Percentiles rank a stretch among this genome's conserved stretches.
Conservation (phyloP, 1,140 invertebrate genomes). For the Lordiphosa clarofinis region DNA sequence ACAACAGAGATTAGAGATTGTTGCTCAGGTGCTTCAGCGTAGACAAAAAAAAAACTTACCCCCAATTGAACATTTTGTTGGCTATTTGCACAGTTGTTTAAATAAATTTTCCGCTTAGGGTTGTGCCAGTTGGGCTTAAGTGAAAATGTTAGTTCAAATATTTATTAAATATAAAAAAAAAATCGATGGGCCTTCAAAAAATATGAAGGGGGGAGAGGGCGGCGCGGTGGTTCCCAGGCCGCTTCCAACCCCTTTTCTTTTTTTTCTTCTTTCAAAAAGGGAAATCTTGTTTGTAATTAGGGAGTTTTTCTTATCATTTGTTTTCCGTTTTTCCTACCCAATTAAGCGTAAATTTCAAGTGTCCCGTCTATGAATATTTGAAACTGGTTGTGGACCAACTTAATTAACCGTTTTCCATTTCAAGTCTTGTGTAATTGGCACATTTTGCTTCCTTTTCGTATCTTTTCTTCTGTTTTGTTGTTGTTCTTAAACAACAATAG, state of each 20-base stretch:
- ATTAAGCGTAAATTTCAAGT: constrained; percentile 44
- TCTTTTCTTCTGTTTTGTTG: too few relatives aligned
- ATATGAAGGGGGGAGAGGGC: too few relatives aligned
- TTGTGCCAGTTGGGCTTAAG: constrained; percentile 23
- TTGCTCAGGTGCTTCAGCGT: too few relatives aligned
- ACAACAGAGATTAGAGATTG: too few relatives aligned
- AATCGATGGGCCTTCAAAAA: too few relatives aligned
- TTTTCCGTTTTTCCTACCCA: constrained; percentile 23
- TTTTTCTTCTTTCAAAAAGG: too few relatives aligned
- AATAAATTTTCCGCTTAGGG: constrained; percentile 54
- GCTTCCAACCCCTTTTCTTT: background rate
- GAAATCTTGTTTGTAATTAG: constrained; percentile 58
- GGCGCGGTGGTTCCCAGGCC: constrained; percentile 30
- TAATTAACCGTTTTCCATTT: too few relatives aligned
- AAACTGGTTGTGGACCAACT: too few relatives aligned
- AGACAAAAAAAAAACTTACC: constrained; percentile 32
- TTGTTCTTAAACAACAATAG: too few relatives aligned
- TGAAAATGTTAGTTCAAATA: constrained; percentile 60
- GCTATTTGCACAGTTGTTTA: constrained; percentile 68
- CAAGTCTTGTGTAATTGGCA: too few relatives aligned
- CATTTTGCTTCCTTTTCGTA: too few relatives aligned
- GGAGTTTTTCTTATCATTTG: constrained; percentile 42
- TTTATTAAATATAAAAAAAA: constrained; percentile 10
- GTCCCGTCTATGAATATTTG: constrained; percentile 30
- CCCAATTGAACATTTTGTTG: constrained; percentile 4